Evolutionary conservation across 2,888 invertebrate species (phyloP), one percentile per base, ranked within the genome.

Genomic region (Macrophya alboannulata): DNA sequence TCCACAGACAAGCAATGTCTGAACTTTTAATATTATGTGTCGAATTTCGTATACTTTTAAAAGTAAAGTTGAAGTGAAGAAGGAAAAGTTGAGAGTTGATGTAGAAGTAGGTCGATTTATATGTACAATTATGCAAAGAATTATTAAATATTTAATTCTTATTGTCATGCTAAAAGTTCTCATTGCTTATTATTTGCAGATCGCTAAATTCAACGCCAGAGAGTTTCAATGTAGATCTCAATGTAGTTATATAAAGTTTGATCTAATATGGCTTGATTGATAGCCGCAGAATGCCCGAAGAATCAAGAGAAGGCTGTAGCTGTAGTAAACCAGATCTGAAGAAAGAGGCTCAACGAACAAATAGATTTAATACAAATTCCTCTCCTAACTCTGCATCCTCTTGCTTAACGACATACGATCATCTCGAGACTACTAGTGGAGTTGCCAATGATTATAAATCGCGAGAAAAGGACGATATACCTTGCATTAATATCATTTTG

Each of bases 181-280:
- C 31, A n/a, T 68, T 83, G 68, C 87, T 88, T 84, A 89, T 43
- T 90, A 88, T 88, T 93, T 90, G 37, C 93, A 93, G 93, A 87
- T 93, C 93, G 72, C 88, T 90, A 87, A 93, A 93, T 88, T 93
- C 93, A 77, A 92, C 92, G 55, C 92, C 93, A 68, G 93, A 93
- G 88, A 92, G 91, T 90, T 91, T 90, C 89, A 93, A 92, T 88
- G 89, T 92, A 89, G 93, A 93, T 87, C 89, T 92, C 88, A 92
- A 93, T 86, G 91, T 91, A 87, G 90, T 92, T 84, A 91, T 93
- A 86, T 93, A 91, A 90, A 79, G 86, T 45, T 48, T 43, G 84
- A 85, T 84, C 85, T 71, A 87, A 89, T 82, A 21, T 87, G 45
- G 71, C 84, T 79, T 87, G 81, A 86, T 89, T 85, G 45, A 85